Evolutionary conservation across 2,113 vertebrate genomes (phyloP), one percentile per base, ranked within the genome.

Genomic region (Psittacara wagleri): DNA sequence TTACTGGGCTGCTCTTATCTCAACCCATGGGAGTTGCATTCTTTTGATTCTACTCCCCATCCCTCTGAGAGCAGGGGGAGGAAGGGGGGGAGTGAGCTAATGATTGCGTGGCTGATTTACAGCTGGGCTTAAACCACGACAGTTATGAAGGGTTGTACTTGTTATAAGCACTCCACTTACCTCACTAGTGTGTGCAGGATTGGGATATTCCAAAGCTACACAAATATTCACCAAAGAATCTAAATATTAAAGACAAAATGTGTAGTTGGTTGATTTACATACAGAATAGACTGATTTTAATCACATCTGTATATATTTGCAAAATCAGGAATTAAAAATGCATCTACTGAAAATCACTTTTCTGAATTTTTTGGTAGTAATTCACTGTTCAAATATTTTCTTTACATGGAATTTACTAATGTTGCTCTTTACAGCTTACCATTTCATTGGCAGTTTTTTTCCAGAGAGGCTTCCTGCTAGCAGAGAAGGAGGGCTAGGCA

Each of bases 321-420:
- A 91, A 87, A 91, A 94, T 87, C 35, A 49, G 49, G 57, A 94
- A 89, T 89, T 84, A 89, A 92, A 93, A 95, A 75, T 61, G 75
- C 31, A 52, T 84, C 46, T 69, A 39, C 37, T 90, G 46, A 91
- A 44, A 92, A 90, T 77, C 37, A 62, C 37, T 87, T 72, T 57
- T 76, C 74, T 78, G 51, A 82, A 72, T 91, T 85, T 93, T 57
- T 95, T 92, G 89, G 74, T 84, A 94, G 82, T 41, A 69, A 82
- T 57, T 91, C 66, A n/a, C 29, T 83, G 17, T 66, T 87, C 94
- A 88, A 95, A 91, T 92, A 91, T 94, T 95, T 94, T 91, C 91
- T 95, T 95, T 77, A 54, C 63, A 49, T 54, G 43, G 57, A 78
- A 80, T 95, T 95, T 93, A 67, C 48, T 87, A 64, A 46, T 43